Evolutionary conservation across 2,113 vertebrate genomes (phyloP), one percentile per base, ranked within the genome.

Genomic region (Coryphaenoides rupestris): DNA sequence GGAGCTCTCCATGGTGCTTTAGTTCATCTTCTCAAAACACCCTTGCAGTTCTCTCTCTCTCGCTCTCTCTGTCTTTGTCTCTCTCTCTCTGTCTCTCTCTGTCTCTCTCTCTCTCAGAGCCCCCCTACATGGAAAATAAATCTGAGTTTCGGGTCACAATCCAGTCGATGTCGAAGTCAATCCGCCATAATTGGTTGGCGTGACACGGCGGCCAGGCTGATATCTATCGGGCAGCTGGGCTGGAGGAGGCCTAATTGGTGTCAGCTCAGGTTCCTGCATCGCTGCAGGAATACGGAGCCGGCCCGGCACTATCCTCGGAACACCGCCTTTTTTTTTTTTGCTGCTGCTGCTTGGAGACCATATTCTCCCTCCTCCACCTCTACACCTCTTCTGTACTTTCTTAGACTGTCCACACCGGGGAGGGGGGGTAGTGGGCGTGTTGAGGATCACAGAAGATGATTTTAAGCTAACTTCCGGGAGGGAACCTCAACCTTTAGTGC

Each of bases 71-170:
- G 9, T 40, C 33, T 40, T 12, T 2, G 9, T 9, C 33, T 9
- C 33, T 40, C 33, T 40, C 33, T 40, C 33, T 40, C 28, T 33
- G 5, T 33, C 28, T 33, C 28, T 10, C 28, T 33, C 9, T 12
- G 33, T 40, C 33, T 40, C 28, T 33, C 28, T 33, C 28, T 33
- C 28, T 10, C 28, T 33, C 9, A 40, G 33, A n/a, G n/a, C n/a
- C 74, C 66, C 76, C 77, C 60, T 85, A 71, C 70, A 76, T 77
- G 82, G 83, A 89, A 88, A 86, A 89, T 91, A 90, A 88, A 90
- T 90, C 87, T 80, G 79, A 71, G 79, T 87, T 89, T 88, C 85
- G 79, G 88, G 87, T 90, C 90, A 89, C 87, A 81, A 86, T 88
- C 78, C 82, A 82, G 85, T 89, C 85, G 73, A 86, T 88, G 81